phyloP scores from a whole-genome alignment of 2,888 invertebrate species.

The Drosophila helvetica region DNA sequence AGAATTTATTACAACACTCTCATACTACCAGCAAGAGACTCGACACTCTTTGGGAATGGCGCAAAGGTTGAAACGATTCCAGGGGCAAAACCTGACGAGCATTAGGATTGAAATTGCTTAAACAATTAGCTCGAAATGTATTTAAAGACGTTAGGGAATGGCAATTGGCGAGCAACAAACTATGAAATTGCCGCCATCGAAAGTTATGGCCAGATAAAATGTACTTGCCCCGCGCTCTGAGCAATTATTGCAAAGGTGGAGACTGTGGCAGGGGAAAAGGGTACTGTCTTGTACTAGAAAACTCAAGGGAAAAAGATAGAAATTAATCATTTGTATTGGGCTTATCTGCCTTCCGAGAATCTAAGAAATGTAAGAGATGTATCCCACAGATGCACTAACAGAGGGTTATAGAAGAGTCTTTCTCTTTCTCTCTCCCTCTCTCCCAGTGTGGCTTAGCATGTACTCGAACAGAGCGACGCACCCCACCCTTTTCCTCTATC shows the following conservation, averaged over 20 bases:
- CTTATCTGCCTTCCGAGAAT: too few species aligned
- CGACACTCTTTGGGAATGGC: conserved; percentile 40
- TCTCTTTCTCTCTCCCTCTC: too few species aligned
- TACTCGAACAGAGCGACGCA: background rate
- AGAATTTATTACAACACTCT: conserved; percentile 58
- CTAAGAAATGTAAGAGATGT: too few species aligned
- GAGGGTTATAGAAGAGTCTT: too few species aligned
- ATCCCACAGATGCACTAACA: too few species aligned
- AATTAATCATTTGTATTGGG: too few species aligned
- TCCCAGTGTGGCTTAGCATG: too few species aligned
- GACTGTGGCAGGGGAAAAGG: background rate
- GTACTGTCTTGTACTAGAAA: background rate
- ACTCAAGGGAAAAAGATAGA: too few species aligned
- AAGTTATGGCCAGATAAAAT: conserved; percentile 27
- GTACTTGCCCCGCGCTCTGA: conserved; percentile 9
- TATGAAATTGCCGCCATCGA: conserved; percentile 38
- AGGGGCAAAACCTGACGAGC: conserved; percentile 18
- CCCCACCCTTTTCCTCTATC: background rate
- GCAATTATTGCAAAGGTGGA: conserved; percentile 5
- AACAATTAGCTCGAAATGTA: conserved; percentile 40
- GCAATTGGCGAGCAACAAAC: conserved; percentile 40
- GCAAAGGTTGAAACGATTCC: conserved; percentile 40
- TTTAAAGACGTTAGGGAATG: conserved; percentile 31
- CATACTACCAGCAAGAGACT: background rate
- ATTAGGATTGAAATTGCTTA: conserved; percentile 31